A percentile compares a stretch with the other conserved stretches of the same genome.
phyloP scores from a whole-genome alignment of 2,888 invertebrate species.

The Isoperla grammatica region DNA sequence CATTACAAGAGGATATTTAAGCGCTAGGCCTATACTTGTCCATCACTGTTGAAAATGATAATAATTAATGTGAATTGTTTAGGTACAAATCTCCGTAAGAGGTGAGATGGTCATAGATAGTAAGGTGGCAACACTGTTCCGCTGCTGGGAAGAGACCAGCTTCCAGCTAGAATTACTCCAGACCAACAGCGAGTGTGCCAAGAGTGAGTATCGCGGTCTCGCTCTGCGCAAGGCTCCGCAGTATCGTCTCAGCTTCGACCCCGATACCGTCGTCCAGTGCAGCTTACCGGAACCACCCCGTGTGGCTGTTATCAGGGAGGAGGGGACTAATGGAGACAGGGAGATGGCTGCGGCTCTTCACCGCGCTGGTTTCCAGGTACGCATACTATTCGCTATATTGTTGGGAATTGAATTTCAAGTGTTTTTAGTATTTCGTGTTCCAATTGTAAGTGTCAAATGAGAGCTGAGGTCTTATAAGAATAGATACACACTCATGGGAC shows the following conservation, averaged over 20 bases:
- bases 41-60: no score
- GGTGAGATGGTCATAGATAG: constrained; percentile 55
- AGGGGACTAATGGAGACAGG: constrained; percentile 94
- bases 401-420: no score
- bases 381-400: no score
- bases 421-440: no score
- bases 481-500: no score
- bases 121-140: constrained; percentile 61
- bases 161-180: constrained; percentile 83
- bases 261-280: constrained; percentile 43
- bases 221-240: constrained; percentile 61
- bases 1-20: no score
- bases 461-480: no score
- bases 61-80: no score
- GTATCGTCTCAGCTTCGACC: constrained; percentile 67
- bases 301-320: constrained; percentile 92
- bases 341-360: constrained; percentile 92
- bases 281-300: constrained; percentile 40
- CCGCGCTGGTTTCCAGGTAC: constrained; percentile 58
- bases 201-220: constrained; percentile 69
- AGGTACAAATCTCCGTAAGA: constrained; percentile 55
- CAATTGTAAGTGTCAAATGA: no score
- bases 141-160: constrained; percentile 95
- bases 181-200: constrained; percentile 70
- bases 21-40: no score